Conservation (phyloP, 2,113 vertebrate species). For the Mastomys coucha region DNA sequence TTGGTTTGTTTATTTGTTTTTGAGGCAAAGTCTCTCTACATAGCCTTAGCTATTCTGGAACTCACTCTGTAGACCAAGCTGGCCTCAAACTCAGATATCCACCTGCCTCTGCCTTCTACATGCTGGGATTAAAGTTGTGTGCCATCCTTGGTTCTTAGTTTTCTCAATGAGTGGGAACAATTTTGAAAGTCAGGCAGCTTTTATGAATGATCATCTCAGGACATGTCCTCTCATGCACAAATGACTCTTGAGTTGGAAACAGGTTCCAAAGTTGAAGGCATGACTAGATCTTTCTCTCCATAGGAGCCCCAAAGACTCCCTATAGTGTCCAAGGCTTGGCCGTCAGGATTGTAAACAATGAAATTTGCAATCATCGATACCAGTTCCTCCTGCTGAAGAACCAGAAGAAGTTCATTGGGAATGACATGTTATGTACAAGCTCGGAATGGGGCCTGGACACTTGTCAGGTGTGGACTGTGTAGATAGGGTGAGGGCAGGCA, state of each 20-base stretch:
- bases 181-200: constrained; percentile 40
- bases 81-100: background rate
- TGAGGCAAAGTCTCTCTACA: background rate
- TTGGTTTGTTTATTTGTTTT: background rate
- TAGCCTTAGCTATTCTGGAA: background rate
- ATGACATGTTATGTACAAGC: constrained; percentile 43
- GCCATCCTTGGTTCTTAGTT: background rate
- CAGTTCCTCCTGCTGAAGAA: constrained; percentile 54
- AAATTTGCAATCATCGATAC: constrained; percentile 35
- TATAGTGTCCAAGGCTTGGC: constrained; percentile 65
- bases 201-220: background rate
- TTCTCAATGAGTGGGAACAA: background rate
- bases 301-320: background rate
- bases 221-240: background rate
- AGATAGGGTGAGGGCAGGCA: background rate
- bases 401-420: constrained; percentile 13
- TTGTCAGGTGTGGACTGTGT: constrained; percentile 61
- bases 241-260: background rate
- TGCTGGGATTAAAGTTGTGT: background rate
- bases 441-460: background rate
- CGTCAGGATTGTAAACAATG: constrained; percentile 7
- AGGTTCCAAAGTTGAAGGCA: background rate
- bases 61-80: background rate
- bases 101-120: background rate
- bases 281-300: background rate